These are phyloP conservation scores for Deilephila elpenor DNA, from an alignment of 2,888 invertebrate genomes.

Conservation along the genomic window DNA sequence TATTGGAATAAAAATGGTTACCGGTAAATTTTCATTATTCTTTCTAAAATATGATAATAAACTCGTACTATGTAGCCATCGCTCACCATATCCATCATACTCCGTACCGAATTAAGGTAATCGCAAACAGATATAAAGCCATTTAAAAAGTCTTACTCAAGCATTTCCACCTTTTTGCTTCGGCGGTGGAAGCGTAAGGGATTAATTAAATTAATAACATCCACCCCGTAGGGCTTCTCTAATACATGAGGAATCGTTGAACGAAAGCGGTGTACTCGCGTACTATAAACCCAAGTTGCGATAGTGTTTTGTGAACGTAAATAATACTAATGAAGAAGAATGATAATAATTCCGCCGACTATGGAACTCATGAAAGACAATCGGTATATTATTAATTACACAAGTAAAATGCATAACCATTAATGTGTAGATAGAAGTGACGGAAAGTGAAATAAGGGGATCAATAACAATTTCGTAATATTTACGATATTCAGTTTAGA, in stretches of 20 bases:
- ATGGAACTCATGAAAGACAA: constrained; percentile 59
- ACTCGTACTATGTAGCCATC: too few species aligned
- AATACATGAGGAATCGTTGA: background rate
- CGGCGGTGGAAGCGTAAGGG: constrained; percentile 48
- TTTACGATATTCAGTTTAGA: background rate
- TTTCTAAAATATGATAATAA: too few species aligned
- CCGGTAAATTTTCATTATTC: too few species aligned
- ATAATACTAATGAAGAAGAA: constrained; percentile 56
- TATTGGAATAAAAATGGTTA: too few species aligned
- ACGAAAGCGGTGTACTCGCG: background rate
- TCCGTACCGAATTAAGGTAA: background rate
- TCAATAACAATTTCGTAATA: background rate
- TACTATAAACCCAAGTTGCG: constrained; percentile 32
- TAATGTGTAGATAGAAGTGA: background rate
- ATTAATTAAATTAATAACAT: constrained; percentile 77
- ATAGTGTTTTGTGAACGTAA: constrained; percentile 37
- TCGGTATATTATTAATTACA: constrained; percentile 49
- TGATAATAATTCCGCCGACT: constrained; percentile 49
- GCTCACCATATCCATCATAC: too few species aligned
- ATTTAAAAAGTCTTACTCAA: constrained; percentile 14
- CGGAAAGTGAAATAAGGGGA: background rate
- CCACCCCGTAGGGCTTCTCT: constrained; percentile 69
- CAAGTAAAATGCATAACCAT: background rate
- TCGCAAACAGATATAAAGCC: constrained; percentile 5
- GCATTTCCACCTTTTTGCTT: constrained; percentile 34